Evolutionary conservation across 2,113 vertebrate species (phyloP).

Genomic region (Astur gentilis): DNA sequence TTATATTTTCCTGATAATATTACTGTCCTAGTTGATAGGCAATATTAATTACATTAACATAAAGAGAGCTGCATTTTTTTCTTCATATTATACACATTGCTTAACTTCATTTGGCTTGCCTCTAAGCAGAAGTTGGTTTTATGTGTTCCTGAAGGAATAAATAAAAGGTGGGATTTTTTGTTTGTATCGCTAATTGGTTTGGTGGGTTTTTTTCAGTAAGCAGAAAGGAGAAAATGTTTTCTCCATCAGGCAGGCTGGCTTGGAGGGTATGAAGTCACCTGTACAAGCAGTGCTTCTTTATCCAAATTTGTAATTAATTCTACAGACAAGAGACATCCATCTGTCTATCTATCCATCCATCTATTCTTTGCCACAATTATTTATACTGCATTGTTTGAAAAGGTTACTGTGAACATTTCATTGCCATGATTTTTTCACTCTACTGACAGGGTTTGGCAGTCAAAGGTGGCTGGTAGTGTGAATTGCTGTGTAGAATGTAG

Average conservation of each 20-base stretch:
- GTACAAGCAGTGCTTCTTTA: neutral
- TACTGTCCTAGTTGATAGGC: neutral
- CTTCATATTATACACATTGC: neutral
- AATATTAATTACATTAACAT: constrained; percentile 8
- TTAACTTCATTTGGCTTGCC: neutral
- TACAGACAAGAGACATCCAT: neutral
- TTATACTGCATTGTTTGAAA: neutral
- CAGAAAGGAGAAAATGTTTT: neutral
- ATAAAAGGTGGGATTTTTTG: rapidly evolving
- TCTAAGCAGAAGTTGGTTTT: neutral
- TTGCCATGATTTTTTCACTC: neutral
- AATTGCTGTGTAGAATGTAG: neutral
- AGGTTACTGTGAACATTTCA: neutral
- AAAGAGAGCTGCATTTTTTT: neutral
- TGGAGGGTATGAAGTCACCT: neutral
- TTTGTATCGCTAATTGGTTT: neutral
- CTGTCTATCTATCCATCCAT: neutral
- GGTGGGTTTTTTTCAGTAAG: neutral
- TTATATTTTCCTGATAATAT: neutral
- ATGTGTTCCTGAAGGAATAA: neutral
- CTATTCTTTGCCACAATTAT: neutral
- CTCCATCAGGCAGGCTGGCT: neutral
- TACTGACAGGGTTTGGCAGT: neutral
- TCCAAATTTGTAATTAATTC: neutral
- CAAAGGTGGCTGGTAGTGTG: neutral